Evolutionary conservation across 2,797 vertebrate species (phyloP), one percentile per base, ranked within the genome.

Genomic region (Fratercula arctica): DNA sequence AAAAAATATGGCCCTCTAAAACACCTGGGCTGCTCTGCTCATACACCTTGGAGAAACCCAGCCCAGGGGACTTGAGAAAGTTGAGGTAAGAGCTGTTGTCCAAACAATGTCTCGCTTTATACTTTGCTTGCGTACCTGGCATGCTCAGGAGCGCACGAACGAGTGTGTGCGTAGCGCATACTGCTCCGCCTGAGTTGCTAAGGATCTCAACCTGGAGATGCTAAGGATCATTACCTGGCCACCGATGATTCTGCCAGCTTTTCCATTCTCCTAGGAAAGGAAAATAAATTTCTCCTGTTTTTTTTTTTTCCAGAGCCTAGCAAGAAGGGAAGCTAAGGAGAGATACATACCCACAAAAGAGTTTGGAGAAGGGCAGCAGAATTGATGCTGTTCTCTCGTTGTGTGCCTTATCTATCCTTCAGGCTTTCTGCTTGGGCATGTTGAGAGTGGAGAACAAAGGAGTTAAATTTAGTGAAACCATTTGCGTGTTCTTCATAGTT

Each of bases 91-190:
- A 76, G 74, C 74, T 77, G 13, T 57, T 64, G 51, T 57, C 60
- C 60, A 54, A 11, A 54, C 37, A 61, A 0, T 24, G 31, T 57
- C 53, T 60, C 37, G 48, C 31, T 72, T 85, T 41, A 3, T 77
- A 5, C 37, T 85, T 78, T 5, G 6, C 46, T 76, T 46, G 21
- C 51, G 18, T 41, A 4, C 33, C 31, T 64, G 69, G 23, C 7
- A 1, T 3, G 48, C 60, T 64, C 20, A 19, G 68, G 74, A 74
- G 72, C 9, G 4, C 39, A 21, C 16, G 35, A 19, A 19, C 1
- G 2, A 8, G 26, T 3, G 13, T 35, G 37, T 31, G 56, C 33
- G 0, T 37, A 29, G 37, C 31, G 60, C 31, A 0, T 31, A 29
- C 28, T 31, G 33, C 85, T 75, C 57, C 61, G 35, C 41, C 66